Base-by-base conservation (phyloP, 2,113 vertebrate genomes). In the Corydoras sp. region DNA sequence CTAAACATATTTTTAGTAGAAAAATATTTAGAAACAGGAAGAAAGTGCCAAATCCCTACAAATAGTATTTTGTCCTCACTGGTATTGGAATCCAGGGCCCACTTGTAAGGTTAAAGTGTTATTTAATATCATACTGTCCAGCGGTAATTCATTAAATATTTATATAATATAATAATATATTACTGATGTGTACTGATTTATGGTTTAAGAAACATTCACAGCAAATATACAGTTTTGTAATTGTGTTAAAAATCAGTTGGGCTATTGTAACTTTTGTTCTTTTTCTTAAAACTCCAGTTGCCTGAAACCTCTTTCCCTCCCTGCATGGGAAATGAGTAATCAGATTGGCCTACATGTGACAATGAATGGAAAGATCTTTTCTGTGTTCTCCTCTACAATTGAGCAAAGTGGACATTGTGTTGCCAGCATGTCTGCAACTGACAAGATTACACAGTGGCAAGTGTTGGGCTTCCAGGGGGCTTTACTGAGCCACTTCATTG, bases 381-480 rank as follows among this genome's bases (percentile, higher is more conserved):
- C 95, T 0, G 86, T 90, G 43, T 85, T 90, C 65, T 92, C 89
- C 35, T 91, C 89, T 55, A 15, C 79, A 10, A 82, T 89, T 9
- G 81, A 86, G 51, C 84, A 87, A 55, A 65, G 81, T 29, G 11
- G 82, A 70, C 83, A 80, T 49, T 85, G 83, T 79, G 64, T 90
- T 60, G 87, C 90, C 79, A 98, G 95, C 70, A 95, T 98, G 93
- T 96, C 94, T 0, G 74, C 89, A 43, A 93, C 89, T 60, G 97
- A 99, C 87, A 99, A 98, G 70, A 67, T 98, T 72, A 93, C 90
- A 7, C 92, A 92, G 77, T 99, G 97, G 95, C 92, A 95, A 78
- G 95, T 97, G 62, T 82, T 98, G 11, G 97, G 97, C 76, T 82
- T 94, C 56, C 97, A 99, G 81, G 97, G 97, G 31, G 95, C 95